A percentile compares a stretch with the other conserved stretches of the same genome.
phyloP scores from a whole-genome alignment of 1,140 invertebrate genomes.

The Drosophila nannoptera region DNA sequence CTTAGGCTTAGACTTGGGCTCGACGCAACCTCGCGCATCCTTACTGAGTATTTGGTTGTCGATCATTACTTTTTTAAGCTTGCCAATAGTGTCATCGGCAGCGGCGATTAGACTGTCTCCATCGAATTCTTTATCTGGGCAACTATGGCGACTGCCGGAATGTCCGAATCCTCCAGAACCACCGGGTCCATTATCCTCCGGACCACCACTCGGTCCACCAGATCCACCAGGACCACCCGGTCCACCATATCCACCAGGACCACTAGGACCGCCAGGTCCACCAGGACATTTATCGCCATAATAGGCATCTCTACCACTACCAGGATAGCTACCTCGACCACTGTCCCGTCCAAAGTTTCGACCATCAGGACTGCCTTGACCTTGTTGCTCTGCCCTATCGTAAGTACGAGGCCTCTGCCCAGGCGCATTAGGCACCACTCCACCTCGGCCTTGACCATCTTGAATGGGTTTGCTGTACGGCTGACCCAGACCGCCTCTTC shows the following conservation, averaged over 20 bases:
- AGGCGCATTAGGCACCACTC: neutral
- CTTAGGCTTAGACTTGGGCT: slow-evolving; percentile 33
- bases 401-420: no score
- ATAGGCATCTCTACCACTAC: neutral
- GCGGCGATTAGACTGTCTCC: slow-evolving; percentile 63
- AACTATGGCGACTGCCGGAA: neutral
- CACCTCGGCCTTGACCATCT: no score
- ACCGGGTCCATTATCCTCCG: slow-evolving; percentile 11
- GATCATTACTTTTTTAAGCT: slow-evolving; percentile 48
- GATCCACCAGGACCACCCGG: slow-evolving; percentile 3
- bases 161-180: slow-evolving; percentile 1
- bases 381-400: neutral
- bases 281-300: slow-evolving; percentile 2
- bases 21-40: slow-evolving; percentile 39
- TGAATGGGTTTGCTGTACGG: no score
- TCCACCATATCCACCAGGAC: neutral
- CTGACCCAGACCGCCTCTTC: no score
- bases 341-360: neutral
- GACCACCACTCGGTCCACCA: neutral
- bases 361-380: neutral
- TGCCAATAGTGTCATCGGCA: slow-evolving; percentile 51
- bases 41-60: slow-evolving; percentile 58
- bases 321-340: no score
- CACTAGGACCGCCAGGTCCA: slow-evolving; percentile 1
- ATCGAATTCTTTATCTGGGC: no score